Evolutionary conservation across 2,113 vertebrate species (phyloP).

Genomic region (Passer montanus): DNA sequence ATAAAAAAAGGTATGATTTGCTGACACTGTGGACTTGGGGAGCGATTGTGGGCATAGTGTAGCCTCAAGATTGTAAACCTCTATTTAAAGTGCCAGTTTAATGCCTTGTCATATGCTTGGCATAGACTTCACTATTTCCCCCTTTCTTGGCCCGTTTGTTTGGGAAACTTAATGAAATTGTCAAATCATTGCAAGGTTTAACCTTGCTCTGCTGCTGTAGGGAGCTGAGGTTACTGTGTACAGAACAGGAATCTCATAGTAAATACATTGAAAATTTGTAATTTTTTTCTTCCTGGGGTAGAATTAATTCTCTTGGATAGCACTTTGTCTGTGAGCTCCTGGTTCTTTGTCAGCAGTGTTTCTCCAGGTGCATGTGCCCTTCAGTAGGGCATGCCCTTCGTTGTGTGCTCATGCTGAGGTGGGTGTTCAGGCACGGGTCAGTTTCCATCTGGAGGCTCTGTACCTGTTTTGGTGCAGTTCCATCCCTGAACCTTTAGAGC

Average conservation of each 20-base stretch:
- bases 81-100: neutral
- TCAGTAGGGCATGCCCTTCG: neutral
- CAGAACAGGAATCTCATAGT: neutral
- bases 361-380: neutral
- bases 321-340: accelerated
- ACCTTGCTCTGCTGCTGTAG: neutral
- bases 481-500: neutral
- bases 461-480: neutral
- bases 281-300: neutral
- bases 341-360: neutral
- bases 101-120: neutral
- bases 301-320: neutral
- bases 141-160: neutral
- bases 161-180: neutral
- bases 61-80: neutral
- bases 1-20: neutral
- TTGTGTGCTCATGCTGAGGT: neutral
- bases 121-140: neutral
- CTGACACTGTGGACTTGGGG: neutral
- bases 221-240: neutral
- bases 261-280: neutral
- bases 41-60: neutral
- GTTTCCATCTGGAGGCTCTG: neutral
- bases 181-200: neutral
- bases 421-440: neutral